These are phyloP conservation scores for Gallinago undulata DNA, from an alignment of 2,113 vertebrate genomes.

Conservation along the genomic window DNA sequence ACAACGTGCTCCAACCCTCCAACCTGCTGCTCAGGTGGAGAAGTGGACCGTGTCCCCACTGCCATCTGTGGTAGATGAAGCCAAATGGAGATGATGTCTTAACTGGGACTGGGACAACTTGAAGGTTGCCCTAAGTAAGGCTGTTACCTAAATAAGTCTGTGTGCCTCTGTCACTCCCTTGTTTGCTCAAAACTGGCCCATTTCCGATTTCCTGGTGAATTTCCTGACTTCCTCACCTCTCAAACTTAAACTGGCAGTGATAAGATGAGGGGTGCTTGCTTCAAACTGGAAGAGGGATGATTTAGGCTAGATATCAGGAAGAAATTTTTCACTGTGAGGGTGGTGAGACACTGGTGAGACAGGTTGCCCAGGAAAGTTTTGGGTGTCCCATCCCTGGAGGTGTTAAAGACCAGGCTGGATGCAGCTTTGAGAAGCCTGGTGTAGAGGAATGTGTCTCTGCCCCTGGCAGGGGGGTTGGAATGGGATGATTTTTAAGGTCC, in stretches of 20 bases:
- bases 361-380: neutral
- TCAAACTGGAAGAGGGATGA: neutral
- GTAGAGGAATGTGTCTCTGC: neutral
- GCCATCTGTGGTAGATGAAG: neutral
- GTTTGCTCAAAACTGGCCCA: neutral
- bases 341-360: neutral
- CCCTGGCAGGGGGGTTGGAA: neutral
- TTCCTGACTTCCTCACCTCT: neutral
- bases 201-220: neutral
- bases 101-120: neutral
- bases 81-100: accelerated
- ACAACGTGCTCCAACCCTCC: neutral
- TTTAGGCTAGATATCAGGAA: neutral
- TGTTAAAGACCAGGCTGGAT: neutral
- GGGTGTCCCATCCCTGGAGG: neutral
- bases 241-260: neutral
- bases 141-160: neutral
- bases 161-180: accelerated
- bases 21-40: neutral
- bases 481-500: neutral
- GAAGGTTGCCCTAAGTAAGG: neutral
- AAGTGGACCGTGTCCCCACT: no score
- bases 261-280: neutral
- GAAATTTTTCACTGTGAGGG: neutral
- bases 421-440: neutral